Evolutionary conservation across 2,797 vertebrate genomes (phyloP), one percentile per base, ranked within the genome.

Genomic region (Pachyuromys duprasi): DNA sequence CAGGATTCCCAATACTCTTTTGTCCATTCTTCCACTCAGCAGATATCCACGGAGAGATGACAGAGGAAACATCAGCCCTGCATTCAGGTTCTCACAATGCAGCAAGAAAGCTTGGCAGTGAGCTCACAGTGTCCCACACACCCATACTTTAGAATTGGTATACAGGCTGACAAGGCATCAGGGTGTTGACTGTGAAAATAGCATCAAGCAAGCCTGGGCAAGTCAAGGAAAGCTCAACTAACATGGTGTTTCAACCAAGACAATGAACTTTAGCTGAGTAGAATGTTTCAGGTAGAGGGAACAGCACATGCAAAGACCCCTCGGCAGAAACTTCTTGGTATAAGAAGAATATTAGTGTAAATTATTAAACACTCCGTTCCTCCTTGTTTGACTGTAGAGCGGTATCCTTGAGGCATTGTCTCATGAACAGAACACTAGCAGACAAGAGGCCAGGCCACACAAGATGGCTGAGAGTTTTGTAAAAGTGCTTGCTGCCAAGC

Each of bases 391-490:
- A 8, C 62, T 55, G 33, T 49, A 75, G 8, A 83, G 45, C 15
- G 63, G 2, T 39, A 65, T 57, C 57, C 95, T 96, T 83, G 74
- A 86, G 89, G 95, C 90, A 81, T 57, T 36, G 14, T 22, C 8
- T 12, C 2, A 7, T 53, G 72, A 91, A 13, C 8, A 8, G 39
- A 92, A 39, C 55, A 24, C 62, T 80, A 90, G 88, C 92, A 94
- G 94, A 81, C 36, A 67, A 72, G 22, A 75, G 26, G 69, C 28
- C 65, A 72, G 67, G 24, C 13, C 9, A n/a, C 17, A 22, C 82
- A 60, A 42, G 53, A 7, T 28, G 53, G 5, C 22, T 60, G 67
- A 72, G 8, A 7, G 15, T n/a, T n/a, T n/a, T n/a, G n/a, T 26
- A 36, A 70, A 17, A 33, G 20, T 4, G 67, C 84, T 72, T 11